These are phyloP conservation scores for Struthio camelus DNA, from an alignment of 2,113 vertebrate genomes.

Conservation along the genomic window DNA sequence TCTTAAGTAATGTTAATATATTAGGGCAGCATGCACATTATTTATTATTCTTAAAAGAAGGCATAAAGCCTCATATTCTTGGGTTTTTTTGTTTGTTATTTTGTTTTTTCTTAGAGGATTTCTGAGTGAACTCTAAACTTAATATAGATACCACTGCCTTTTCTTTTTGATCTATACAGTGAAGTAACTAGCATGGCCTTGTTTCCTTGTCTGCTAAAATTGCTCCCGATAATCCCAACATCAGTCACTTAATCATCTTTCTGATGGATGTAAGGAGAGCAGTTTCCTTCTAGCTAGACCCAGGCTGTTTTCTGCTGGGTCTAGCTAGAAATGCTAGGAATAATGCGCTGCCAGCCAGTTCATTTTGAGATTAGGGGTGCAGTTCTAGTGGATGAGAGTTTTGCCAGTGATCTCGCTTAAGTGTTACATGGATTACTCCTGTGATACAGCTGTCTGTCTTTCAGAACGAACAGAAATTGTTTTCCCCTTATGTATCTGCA, in stretches of 20 bases:
- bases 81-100: background rate
- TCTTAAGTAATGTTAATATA: background rate
- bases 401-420: accelerated
- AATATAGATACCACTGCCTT: background rate
- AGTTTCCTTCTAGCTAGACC: background rate
- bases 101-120: background rate
- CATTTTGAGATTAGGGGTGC: accelerated
- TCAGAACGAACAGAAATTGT: background rate
- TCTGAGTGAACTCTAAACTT: background rate
- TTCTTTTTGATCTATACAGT: background rate
- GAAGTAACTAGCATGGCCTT: background rate
- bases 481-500: background rate
- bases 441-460: background rate
- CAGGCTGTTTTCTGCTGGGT: background rate
- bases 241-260: background rate
- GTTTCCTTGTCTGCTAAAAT: background rate
- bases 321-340: accelerated
- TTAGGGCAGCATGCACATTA: background rate
- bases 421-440: accelerated
- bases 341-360: background rate
- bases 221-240: background rate
- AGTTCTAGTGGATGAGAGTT: background rate
- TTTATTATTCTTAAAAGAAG: background rate
- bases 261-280: background rate
- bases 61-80: background rate